Evolutionary conservation across 2,888 invertebrate species (phyloP).

Genomic region (Fissipunctia ypsillon): DNA sequence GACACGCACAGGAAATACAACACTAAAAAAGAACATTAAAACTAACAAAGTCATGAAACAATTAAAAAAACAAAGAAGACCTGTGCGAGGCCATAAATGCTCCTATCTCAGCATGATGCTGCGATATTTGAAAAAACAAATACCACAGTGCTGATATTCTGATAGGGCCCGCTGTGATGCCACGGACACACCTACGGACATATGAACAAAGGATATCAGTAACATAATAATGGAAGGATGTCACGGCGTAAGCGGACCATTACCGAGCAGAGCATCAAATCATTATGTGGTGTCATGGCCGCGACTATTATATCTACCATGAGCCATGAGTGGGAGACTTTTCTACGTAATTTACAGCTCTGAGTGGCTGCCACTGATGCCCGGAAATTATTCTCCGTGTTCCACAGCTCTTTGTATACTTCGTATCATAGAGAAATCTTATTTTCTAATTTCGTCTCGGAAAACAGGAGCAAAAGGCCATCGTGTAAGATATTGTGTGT

Average conservation of each 20-base stretch:
- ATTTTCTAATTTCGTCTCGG: conserved; percentile 56
- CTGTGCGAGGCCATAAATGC: too few species aligned
- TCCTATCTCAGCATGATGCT: too few species aligned
- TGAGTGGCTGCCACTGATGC: conserved; percentile 72
- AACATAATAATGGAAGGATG: conserved; percentile 59
- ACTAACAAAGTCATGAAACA: too few species aligned
- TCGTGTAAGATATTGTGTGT: conserved; percentile 31
- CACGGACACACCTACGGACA: too few species aligned
- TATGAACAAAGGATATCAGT: conserved; percentile 58
- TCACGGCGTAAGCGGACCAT: conserved; percentile 64
- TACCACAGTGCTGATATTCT: too few species aligned
- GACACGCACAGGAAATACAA: too few species aligned
- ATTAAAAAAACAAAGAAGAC: too few species aligned
- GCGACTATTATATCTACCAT: conserved; percentile 54
- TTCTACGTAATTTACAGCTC: conserved; percentile 72
- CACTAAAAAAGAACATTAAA: too few species aligned
- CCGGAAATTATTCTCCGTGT: conserved; percentile 81
- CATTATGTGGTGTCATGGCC: conserved; percentile 68
- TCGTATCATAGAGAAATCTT: conserved; percentile 57
- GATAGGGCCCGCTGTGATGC: too few species aligned
- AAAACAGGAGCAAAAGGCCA: conserved; percentile 42
- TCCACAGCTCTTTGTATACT: conserved; percentile 67
- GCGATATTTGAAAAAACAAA: too few species aligned
- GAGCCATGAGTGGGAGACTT: conserved; percentile 66
- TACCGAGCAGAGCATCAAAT: conserved; percentile 61